Conservation (phyloP, 2,888 invertebrate species). For the Xylophagus ater region DNA sequence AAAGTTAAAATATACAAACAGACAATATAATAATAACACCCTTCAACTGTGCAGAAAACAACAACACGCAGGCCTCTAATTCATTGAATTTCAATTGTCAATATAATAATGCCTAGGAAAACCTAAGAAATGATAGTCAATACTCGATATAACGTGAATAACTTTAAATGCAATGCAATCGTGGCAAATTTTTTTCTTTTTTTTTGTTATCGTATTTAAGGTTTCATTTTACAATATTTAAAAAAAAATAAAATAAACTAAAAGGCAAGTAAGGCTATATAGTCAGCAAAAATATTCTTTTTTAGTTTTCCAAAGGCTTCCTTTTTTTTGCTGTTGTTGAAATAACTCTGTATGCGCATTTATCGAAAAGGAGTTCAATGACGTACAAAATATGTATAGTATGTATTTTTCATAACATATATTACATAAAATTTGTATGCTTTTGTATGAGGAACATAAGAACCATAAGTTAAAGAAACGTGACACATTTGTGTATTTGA, state of each 20-base stretch:
- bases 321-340: neutral
- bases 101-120: no score
- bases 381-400: neutral
- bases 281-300: no score
- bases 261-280: neutral
- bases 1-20: no score
- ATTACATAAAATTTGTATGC: neutral
- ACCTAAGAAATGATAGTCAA: no score
- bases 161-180: no score
- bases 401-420: neutral
- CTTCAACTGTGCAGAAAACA: no score
- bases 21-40: no score
- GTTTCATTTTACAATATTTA: conserved; percentile 9
- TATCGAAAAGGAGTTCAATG: neutral
- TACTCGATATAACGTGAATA: no score
- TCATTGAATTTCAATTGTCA: no score
- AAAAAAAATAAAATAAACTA: neutral
- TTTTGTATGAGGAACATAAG: neutral
- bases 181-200: no score
- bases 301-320: neutral
- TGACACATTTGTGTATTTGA: neutral
- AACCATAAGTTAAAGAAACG: neutral
- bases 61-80: no score
- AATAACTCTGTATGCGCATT: neutral
- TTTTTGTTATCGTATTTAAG: no score